Evolutionary conservation across 2,113 vertebrate genomes (phyloP).

Genomic region (Callorhinus ursinus): DNA sequence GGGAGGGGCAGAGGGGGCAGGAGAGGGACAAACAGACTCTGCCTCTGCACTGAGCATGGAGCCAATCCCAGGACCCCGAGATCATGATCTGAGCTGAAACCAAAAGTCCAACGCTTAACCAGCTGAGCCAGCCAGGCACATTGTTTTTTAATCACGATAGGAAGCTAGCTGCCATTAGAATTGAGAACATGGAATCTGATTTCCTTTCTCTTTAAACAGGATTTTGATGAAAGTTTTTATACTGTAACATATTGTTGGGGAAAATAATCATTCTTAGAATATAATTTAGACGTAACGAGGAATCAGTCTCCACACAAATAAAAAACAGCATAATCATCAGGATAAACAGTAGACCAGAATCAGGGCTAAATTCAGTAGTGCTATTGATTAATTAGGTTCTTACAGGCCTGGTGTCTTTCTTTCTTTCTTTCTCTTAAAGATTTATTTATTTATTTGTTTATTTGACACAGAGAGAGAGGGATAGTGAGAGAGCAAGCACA

Average conservation of each 20-base stretch:
- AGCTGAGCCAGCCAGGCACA: background rate
- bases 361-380: background rate
- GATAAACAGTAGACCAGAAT: background rate
- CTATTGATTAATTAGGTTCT: conserved; percentile 4
- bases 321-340: background rate
- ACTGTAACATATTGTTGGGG: background rate
- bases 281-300: background rate
- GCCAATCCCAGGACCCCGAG: background rate
- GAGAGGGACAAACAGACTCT: background rate
- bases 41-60: background rate
- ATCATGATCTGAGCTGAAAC: background rate
- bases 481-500: too few relatives aligned
- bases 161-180: background rate
- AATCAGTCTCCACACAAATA: background rate
- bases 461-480: too few relatives aligned
- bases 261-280: conserved; percentile 34
- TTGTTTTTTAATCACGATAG: background rate
- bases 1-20: background rate
- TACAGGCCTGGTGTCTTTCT: background rate
- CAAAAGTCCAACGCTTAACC: background rate
- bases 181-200: background rate
- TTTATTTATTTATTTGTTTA: too few relatives aligned
- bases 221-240: conserved; percentile 44
- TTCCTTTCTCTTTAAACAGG: background rate
- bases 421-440: background rate